Percentiles rank a stretch among this genome's conserved stretches.
phyloP scores from a whole-genome alignment of 2,113 vertebrate genomes.

The Dendrocopos noguchii region DNA sequence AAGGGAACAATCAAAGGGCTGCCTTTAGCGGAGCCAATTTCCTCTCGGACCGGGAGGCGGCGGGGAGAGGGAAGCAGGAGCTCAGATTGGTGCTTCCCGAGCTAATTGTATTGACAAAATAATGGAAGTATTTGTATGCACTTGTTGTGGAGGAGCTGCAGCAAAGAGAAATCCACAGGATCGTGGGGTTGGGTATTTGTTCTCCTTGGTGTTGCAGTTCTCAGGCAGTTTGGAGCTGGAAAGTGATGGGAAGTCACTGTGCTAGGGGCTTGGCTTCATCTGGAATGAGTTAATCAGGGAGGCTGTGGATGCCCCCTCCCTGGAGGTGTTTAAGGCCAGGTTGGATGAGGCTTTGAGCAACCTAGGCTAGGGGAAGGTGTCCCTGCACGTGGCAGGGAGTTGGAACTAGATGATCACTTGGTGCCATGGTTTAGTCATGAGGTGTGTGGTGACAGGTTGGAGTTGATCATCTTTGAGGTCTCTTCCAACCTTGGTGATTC shows the following conservation, averaged over 20 bases:
- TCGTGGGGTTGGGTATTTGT: background rate
- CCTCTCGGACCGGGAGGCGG: background rate
- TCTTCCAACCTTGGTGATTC: too few relatives aligned
- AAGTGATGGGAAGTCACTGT: background rate
- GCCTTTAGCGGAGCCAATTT: slow-evolving; percentile 61
- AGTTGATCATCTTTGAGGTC: too few relatives aligned
- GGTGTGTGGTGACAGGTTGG: too few relatives aligned
- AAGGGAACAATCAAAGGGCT: background rate
- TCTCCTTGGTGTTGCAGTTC: background rate
- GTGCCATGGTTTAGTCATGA: too few relatives aligned
- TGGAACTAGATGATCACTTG: too few relatives aligned
- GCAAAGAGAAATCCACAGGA: background rate
- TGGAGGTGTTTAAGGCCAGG: too few relatives aligned
- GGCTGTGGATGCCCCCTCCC: too few relatives aligned
- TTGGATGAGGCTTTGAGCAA: too few relatives aligned
- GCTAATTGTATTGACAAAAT: slow-evolving; percentile 73
- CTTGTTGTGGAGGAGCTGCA: slow-evolving; percentile 36
- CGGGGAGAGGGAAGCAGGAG: background rate
- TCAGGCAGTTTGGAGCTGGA: background rate
- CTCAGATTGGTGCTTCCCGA: slow-evolving; percentile 58
- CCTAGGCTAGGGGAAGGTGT: too few relatives aligned
- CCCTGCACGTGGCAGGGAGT: too few relatives aligned
- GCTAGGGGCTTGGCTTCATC: rapidly evolving
- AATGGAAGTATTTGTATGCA: slow-evolving; percentile 60
- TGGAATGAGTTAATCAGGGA: too few relatives aligned